phyloP scores from a whole-genome alignment of 2,888 invertebrate species.

The Notodonta ziczac region DNA sequence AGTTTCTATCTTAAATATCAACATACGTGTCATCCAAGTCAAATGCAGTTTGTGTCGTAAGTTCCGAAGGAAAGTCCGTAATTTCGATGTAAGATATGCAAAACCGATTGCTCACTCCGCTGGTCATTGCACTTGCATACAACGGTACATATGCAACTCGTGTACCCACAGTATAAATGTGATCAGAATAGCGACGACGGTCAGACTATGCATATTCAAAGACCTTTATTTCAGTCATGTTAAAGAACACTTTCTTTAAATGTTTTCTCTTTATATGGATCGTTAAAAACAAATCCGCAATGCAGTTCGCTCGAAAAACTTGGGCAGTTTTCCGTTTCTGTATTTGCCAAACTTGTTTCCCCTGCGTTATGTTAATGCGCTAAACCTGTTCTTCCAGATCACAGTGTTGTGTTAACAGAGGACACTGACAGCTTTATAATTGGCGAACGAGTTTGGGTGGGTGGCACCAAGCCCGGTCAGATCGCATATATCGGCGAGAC shows the following conservation, averaged over 20 bases:
- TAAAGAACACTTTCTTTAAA: constrained; percentile 45
- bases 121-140: constrained; percentile 73
- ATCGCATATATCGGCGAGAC: constrained; percentile 98
- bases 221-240: constrained; percentile 50
- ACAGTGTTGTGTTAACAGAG: constrained; percentile 92
- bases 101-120: constrained; percentile 63
- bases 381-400: constrained; percentile 85
- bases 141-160: constrained; percentile 68
- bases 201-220: constrained; percentile 62
- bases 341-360: constrained; percentile 4
- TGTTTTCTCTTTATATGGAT: constrained; percentile 24
- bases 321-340: constrained; percentile 6
- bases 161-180: constrained; percentile 61
- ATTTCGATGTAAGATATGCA: constrained; percentile 65
- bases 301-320: constrained; percentile 5
- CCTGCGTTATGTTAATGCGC: constrained; percentile 17
- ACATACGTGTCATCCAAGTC: constrained; percentile 55
- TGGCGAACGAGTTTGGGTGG: constrained; percentile 97
- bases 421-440: constrained; percentile 98
- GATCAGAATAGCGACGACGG: constrained; percentile 56
- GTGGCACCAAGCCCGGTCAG: constrained; percentile 95
- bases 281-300: neutral
- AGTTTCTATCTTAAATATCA: constrained; percentile 7
- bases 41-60: constrained; percentile 77
- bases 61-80: constrained; percentile 61